Evolutionary conservation across 2,797 vertebrate species (phyloP).

Genomic region (Apodemus agrarius): DNA sequence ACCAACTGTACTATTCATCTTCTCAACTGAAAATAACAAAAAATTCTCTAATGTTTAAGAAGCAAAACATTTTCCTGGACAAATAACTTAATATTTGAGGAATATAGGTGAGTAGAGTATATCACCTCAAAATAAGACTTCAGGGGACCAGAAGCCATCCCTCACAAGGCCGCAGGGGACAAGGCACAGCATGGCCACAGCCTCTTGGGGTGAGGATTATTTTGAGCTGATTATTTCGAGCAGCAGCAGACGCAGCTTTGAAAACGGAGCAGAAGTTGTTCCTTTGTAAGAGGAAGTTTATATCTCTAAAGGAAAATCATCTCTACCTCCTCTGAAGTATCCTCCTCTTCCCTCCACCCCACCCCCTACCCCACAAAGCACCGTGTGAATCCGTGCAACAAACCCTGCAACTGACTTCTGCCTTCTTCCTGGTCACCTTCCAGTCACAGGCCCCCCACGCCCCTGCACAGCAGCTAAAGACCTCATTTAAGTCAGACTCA

Average conservation of each 20-base stretch:
- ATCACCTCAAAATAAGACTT: neutral
- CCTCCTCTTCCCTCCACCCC: neutral
- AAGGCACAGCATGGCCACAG: neutral
- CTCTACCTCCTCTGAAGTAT: neutral
- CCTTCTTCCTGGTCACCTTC: neutral
- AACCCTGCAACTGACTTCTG: neutral
- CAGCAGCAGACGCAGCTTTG: neutral
- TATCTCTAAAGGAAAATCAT: neutral
- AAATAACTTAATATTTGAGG: constrained; percentile 3
- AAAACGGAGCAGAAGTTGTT: neutral
- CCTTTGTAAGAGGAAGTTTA: neutral
- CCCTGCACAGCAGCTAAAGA: neutral
- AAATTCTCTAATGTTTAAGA: neutral
- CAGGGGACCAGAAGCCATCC: neutral
- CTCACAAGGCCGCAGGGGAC: neutral
- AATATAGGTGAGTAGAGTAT: neutral
- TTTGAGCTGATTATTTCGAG: constrained; percentile 39
- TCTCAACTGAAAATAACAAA: constrained; percentile 4
- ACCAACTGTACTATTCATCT: neutral
- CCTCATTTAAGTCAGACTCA: neutral
- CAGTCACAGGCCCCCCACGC: too few species aligned
- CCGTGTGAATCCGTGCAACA: neutral
- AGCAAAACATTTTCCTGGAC: neutral
- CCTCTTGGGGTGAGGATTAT: constrained; percentile 25
- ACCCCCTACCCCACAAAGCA: neutral